Evolutionary conservation across 2,888 invertebrate species (phyloP).

Genomic region (Metopia argyrocephala): DNA sequence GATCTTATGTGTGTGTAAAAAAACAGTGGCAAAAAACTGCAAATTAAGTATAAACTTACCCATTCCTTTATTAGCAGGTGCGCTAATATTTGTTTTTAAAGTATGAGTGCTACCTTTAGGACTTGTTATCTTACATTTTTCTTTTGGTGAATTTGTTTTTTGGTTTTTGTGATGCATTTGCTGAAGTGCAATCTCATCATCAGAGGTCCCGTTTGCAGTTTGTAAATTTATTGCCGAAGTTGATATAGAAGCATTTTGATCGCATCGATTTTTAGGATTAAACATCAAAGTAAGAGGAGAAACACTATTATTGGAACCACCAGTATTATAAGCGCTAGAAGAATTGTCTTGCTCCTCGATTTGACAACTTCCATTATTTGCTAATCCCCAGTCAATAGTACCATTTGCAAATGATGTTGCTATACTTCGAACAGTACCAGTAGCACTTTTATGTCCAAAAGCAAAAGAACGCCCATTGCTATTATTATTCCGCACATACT

Average conservation of each 20-base stretch:
- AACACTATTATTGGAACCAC: constrained; percentile 85
- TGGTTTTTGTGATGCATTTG: constrained; percentile 36
- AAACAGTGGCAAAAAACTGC: not conserved
- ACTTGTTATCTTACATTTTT: constrained; percentile 46
- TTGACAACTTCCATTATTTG: constrained; percentile 33
- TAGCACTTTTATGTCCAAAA: constrained; percentile 22
- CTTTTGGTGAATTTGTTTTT: constrained; percentile 44
- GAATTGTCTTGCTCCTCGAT: constrained; percentile 82
- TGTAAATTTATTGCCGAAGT: constrained; percentile 25
- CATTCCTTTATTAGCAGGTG: constrained; percentile 11
- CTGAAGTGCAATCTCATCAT: constrained; percentile 33
- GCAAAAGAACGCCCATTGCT: constrained; percentile 24
- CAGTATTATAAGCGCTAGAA: constrained; percentile 87
- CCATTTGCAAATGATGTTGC: constrained; percentile 70
- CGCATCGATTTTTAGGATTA: constrained; percentile 65
- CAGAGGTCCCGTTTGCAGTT: constrained; percentile 3
- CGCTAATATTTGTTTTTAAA: not conserved
- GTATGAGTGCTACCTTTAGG: constrained; percentile 19
- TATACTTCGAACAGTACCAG: constrained; percentile 70
- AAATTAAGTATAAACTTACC: constrained; percentile 22
- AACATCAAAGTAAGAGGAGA: constrained; percentile 80
- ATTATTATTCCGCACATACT: constrained; percentile 34
- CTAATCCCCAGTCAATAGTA: constrained; percentile 63
- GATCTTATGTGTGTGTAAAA: too few relatives aligned
- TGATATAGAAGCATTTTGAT: constrained; percentile 22